Evolutionary conservation across 2,113 vertebrate species (phyloP), one percentile per base, ranked within the genome.

Genomic region (Eupsittula cactorum): DNA sequence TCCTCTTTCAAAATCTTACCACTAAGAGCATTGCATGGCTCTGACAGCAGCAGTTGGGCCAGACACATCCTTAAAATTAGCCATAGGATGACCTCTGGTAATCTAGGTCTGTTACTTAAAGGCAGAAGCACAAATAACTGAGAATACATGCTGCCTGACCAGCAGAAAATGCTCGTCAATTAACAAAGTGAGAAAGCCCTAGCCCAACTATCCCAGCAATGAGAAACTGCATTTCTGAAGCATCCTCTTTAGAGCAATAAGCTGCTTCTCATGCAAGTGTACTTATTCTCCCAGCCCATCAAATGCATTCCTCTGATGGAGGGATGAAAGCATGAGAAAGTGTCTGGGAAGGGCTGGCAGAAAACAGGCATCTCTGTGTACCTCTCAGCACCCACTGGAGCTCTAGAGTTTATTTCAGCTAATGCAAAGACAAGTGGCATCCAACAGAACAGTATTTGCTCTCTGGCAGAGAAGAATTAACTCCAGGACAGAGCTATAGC

Each of bases 251-350:
- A 71, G 27, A 64, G 53, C 33, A 50, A 60, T 20, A 64, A 95
- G 2, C 59, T 92, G 33, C 35, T 79, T 49, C 39, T 68, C 28
- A 7, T 0, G 0, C 17, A 17, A 37, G 13, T 35, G 42, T 42
- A 35, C 6, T 63, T 65, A 18, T 9, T 49, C 9, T 60, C 39
- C 42, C 59, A 83, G 68, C 4, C 47, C 52, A 83, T 37, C 8
- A 53, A 41, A 47, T 3, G 2, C 16, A 18, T 64, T 59, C 16
- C 6, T 78, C 35, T 65, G 52, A 16, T 5, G 8, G 47, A 62
- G 24, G 35, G 35, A 49, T 62, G 31, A 74, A 62, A 84, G 60
- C 1, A 1, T 23, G 7, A 80, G 63, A 28, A 57, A 37, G 33
- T 37, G 11, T 11, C 27, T 33, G 5, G 11, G 8, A 27, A 79